Evolutionary conservation across 1,140 invertebrate species (phyloP).

Genomic region (Parasteatoda tepidariorum): DNA sequence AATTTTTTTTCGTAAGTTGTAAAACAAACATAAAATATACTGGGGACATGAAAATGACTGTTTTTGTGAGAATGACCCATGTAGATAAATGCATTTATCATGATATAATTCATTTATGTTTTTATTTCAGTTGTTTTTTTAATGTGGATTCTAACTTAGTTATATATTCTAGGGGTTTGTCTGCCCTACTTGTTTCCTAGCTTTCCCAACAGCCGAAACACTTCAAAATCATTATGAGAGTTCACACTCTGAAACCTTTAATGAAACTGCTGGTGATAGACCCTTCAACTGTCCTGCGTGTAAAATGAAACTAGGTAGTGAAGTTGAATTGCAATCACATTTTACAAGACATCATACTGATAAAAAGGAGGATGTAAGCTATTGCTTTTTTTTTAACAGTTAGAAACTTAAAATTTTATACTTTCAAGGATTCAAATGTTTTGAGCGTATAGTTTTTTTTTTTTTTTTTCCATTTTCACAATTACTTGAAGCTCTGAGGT

Average conservation of each 20-base stretch:
- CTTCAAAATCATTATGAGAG: constrained; percentile 67
- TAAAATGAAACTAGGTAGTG: constrained; percentile 57
- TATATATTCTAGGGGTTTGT: constrained; percentile 67
- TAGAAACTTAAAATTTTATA: no score
- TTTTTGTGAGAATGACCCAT: no score
- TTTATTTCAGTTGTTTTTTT: neutral
- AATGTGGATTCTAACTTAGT: neutral
- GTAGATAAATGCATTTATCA: no score
- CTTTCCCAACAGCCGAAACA: constrained; percentile 66
- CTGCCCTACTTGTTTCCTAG: constrained; percentile 69
- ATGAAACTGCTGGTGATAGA: neutral
- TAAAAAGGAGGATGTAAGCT: constrained; percentile 20
- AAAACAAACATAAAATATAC: no score
- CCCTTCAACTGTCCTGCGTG: constrained; percentile 56
- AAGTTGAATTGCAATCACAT: constrained; percentile 63
- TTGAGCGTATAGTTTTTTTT: no score
- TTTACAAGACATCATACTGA: constrained; percentile 63
- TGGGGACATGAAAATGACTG: no score
- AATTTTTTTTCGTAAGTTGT: no score
- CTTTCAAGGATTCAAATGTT: no score
- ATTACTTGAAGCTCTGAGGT: no score
- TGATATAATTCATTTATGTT: neutral
- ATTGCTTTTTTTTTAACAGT: no score
- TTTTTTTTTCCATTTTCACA: no score
- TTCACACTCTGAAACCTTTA: constrained; percentile 59